These are phyloP conservation scores for Cyanoderma ruficeps DNA, from an alignment of 2,113 vertebrate genomes.

Conservation along the genomic window DNA sequence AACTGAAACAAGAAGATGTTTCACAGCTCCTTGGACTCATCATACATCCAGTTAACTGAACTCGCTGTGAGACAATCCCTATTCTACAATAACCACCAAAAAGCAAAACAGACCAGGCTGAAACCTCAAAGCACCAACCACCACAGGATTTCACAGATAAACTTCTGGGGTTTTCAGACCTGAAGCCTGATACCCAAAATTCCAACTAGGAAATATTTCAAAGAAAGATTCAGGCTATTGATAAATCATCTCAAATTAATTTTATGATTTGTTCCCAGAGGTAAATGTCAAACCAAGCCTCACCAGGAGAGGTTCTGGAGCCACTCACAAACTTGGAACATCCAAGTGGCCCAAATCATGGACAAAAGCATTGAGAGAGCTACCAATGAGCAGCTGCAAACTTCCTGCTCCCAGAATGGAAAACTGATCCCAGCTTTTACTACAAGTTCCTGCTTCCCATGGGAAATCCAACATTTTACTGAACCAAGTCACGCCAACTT, in stretches of 20 bases:
- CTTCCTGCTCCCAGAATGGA: background rate
- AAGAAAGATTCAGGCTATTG: background rate
- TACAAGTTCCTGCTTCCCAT: rapidly evolving
- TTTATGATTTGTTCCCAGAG: background rate
- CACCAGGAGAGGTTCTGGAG: background rate
- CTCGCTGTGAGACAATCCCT: background rate
- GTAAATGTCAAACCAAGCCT: background rate
- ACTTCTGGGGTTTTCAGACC: background rate
- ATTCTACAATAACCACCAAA: background rate
- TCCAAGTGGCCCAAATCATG: background rate
- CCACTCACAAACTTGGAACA: background rate
- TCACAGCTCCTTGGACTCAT: background rate
- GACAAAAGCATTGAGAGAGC: background rate
- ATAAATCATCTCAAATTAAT: rapidly evolving
- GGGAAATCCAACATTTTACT: background rate
- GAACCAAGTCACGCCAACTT: background rate
- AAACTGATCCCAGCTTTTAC: background rate
- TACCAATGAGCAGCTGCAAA: background rate
- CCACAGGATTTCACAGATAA: background rate
- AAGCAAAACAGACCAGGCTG: background rate
- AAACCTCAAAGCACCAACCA: background rate
- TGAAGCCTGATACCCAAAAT: background rate
- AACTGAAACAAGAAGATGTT: background rate
- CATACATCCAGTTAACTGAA: background rate
- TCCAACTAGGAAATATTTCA: background rate